phyloP scores from a whole-genome alignment of 2,113 vertebrate genomes.

The Sterrhoptilus dennistouni region DNA sequence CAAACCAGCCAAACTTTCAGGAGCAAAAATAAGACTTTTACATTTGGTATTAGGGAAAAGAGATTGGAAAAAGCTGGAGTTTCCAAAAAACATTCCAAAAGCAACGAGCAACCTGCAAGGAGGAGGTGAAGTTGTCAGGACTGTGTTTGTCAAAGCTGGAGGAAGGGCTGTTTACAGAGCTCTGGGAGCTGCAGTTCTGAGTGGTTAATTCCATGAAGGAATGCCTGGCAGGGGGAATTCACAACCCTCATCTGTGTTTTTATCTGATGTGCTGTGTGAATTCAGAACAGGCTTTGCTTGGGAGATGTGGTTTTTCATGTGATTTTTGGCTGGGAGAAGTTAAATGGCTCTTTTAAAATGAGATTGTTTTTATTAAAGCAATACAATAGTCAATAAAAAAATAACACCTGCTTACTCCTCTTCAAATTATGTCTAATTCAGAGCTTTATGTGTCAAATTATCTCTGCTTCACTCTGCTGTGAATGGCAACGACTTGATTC shows the following conservation, averaged over 20 bases:
- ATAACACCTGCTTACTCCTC: conserved; percentile 44
- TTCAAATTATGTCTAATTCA: conserved; percentile 16
- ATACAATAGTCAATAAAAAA: conserved; percentile 28
- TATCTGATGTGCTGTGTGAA: not conserved
- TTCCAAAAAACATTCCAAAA: not conserved
- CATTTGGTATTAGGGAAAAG: not conserved
- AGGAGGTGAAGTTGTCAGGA: not conserved
- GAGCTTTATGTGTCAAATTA: conserved; percentile 9
- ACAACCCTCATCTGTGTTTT: not conserved
- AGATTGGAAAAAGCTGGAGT: not conserved
- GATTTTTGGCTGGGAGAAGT: not conserved
- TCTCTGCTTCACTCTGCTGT: conserved; percentile 23
- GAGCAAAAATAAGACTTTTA: not conserved
- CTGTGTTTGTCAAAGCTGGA: not conserved
- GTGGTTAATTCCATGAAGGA: not conserved
- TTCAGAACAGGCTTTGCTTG: not conserved
- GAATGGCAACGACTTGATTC: conserved; percentile 26
- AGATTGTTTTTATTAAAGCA: conserved; percentile 36
- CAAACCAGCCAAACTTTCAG: not conserved
- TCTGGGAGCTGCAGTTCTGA: not conserved
- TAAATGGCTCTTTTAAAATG: not conserved
- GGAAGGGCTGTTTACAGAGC: not conserved
- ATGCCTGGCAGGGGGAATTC: not conserved
- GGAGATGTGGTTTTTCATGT: not conserved
- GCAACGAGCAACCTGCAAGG: not conserved